These are phyloP conservation scores for Nibea albiflora DNA, from an alignment of 2,113 vertebrate species.

Conservation along the genomic window DNA sequence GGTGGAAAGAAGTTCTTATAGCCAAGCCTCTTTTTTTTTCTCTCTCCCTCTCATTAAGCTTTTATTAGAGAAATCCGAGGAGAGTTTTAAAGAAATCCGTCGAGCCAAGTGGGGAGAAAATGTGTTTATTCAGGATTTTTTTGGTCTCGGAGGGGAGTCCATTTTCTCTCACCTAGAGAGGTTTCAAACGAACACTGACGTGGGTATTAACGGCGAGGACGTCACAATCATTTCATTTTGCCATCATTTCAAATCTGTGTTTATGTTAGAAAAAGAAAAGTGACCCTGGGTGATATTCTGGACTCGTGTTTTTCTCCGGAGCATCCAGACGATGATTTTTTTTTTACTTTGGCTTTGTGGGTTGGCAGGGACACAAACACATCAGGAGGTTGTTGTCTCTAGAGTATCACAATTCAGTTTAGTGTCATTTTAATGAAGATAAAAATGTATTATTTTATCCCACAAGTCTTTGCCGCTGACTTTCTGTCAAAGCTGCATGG, in stretches of 20 bases:
- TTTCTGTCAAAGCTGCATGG: not conserved
- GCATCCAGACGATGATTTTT: not conserved
- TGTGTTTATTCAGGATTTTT: slow-evolving; percentile 23
- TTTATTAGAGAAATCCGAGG: slow-evolving; percentile 58
- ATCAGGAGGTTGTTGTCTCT: not conserved
- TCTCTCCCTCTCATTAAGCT: slow-evolving; percentile 32
- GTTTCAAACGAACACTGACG: slow-evolving; percentile 3
- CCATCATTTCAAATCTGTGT: not conserved
- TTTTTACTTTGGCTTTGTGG: not conserved
- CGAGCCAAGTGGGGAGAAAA: not conserved
- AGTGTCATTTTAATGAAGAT: slow-evolving; percentile 1
- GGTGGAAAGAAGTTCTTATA: slow-evolving; percentile 29
- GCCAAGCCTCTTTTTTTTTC: slow-evolving; percentile 18
- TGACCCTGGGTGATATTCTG: not conserved
- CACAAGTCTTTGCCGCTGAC: not conserved
- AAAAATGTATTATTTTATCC: not conserved
- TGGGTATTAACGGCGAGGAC: not conserved
- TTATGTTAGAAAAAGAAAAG: not conserved
- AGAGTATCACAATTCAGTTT: not conserved
- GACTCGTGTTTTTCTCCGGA: not conserved
- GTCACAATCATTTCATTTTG: not conserved
- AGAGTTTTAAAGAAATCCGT: slow-evolving; percentile 42
- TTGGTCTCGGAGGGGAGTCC: not conserved
- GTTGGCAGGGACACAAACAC: not conserved
- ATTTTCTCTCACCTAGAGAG: slow-evolving; percentile 20